These are phyloP conservation scores for Hydriomena furcata DNA, from an alignment of 2,888 invertebrate genomes.

Conservation along the genomic window DNA sequence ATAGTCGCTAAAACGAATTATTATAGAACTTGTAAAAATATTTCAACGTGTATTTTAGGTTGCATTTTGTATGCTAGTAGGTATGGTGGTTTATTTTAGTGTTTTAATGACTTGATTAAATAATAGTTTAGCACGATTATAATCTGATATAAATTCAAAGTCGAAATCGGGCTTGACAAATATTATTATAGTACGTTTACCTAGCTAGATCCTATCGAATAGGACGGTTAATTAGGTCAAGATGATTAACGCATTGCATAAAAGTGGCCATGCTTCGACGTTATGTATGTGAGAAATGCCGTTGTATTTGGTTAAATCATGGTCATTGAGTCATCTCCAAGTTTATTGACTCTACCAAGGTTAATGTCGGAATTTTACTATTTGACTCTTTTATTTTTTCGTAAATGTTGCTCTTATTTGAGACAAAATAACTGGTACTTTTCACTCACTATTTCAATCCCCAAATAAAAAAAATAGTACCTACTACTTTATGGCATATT, in stretches of 20 bases:
- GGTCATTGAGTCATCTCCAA: conserved; percentile 17
- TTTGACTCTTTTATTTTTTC: not conserved
- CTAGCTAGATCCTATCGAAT: not conserved
- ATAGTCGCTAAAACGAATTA: no score
- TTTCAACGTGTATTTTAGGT: no score
- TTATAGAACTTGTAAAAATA: no score
- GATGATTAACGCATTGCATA: conserved; percentile 6
- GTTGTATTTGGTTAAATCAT: conserved; percentile 10
- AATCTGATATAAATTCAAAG: no score
- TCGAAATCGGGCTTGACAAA: not conserved
- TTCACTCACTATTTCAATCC: not conserved
- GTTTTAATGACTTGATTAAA: no score
- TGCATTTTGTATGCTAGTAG: no score
- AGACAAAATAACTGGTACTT: no score
- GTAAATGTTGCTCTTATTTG: no score
- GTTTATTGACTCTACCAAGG: conserved; percentile 18
- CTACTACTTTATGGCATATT: not conserved
- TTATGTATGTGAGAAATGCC: not conserved
- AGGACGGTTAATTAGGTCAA: not conserved
- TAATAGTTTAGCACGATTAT: no score
- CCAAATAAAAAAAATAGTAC: not conserved
- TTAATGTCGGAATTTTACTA: conserved; percentile 4
- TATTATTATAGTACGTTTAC: no score
- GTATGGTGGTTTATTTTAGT: no score
- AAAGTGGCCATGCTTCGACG: not conserved